These are phyloP conservation scores for Malthinus seriepunctatus DNA, from an alignment of 2,888 invertebrate genomes.

Conservation along the genomic window DNA sequence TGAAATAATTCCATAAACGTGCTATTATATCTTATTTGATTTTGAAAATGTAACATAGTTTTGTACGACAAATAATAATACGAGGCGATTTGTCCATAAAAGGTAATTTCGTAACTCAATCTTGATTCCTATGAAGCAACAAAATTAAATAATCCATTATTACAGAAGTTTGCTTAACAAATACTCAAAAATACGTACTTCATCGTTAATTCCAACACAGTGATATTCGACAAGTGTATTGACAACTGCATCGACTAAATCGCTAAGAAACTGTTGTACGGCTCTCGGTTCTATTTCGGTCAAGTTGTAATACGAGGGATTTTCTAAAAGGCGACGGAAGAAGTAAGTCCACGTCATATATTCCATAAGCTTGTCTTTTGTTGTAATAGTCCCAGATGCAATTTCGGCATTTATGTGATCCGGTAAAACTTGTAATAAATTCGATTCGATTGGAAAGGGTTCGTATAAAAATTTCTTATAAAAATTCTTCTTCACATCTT, in stretches of 20 bases:
- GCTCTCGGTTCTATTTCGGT: slow-evolving; percentile 70
- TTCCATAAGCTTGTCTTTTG: slow-evolving; percentile 91
- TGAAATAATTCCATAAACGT: slow-evolving; percentile 73
- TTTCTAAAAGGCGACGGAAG: slow-evolving; percentile 87
- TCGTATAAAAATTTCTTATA: slow-evolving; percentile 99
- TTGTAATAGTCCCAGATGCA: slow-evolving; percentile 92
- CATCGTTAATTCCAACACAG: slow-evolving; percentile 68
- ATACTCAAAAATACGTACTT: slow-evolving; percentile 13
- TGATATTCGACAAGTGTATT: slow-evolving; percentile 72
- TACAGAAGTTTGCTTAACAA: too few species aligned
- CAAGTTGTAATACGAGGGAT: slow-evolving; percentile 89
- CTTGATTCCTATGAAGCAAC: slow-evolving; percentile 56
- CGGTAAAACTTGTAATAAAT: slow-evolving; percentile 84
- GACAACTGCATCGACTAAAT: slow-evolving; percentile 78
- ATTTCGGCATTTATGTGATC: slow-evolving; percentile 98
- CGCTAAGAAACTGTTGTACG: slow-evolving; percentile 77
- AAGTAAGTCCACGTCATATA: slow-evolving; percentile 99
- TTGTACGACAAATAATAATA: slow-evolving; percentile 95
- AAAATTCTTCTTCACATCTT: slow-evolving; percentile 97
- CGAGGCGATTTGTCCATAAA: slow-evolving; percentile 92
- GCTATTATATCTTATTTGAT: slow-evolving; percentile 66
- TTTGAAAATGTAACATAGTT: slow-evolving; percentile 84
- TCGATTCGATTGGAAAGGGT: slow-evolving; percentile 99
- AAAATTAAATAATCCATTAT: neutral
- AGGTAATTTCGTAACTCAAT: slow-evolving; percentile 65